Base-by-base conservation (phyloP, 2,888 invertebrate species). In the Sylvicola cinctus region DNA sequence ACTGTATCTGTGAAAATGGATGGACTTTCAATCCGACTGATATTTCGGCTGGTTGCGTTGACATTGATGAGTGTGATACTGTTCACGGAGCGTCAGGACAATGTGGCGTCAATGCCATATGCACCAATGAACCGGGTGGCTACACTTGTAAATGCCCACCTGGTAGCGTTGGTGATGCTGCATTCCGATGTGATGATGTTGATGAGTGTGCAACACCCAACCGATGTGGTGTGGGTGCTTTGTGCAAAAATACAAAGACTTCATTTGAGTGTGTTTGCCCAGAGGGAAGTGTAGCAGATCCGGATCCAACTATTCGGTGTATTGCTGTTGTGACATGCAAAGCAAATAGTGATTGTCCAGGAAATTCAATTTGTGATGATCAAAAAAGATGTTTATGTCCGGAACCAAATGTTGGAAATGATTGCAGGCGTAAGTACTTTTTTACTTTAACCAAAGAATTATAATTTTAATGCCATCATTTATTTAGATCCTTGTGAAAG, bases 1-100 rank as follows among this genome's bases (percentile, higher is more conserved):
- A 81, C 46, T 91, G 90, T 46, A 78, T 88, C 32, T 88, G 88
- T 50, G 84, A 90, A 51, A 81, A 84, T 38, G 90, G 90, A 2
- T 90, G 87, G 84, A 85, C 84, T 1, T 90, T 81, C 50, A 77
- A 88, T 57, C 88, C 90, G 0, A 73, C 67, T 36, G 83, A 90
- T 48, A 80, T 90, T 42, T 70, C 79, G 5, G 84, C 84, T 30
- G 90, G 90, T 38, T 90, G 90, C 50, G 68, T 87, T 38, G 91
- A 93, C 58, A 75, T 93, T 41, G 70, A 93, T 52, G 93, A 93
- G 61, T 93, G 93, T 50, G 83, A 87, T 48, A 57, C 64, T 34
- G 58, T 70, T 15, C 69, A 77, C 41, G 83, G 83, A 17, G 74
- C 76, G 2, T 76, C 70, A 32, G 84, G 85, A 33, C 68, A 76